Conservation (phyloP, 92 coral and sea anemone genomes). For the Epizoanthus illoricatus region DNA sequence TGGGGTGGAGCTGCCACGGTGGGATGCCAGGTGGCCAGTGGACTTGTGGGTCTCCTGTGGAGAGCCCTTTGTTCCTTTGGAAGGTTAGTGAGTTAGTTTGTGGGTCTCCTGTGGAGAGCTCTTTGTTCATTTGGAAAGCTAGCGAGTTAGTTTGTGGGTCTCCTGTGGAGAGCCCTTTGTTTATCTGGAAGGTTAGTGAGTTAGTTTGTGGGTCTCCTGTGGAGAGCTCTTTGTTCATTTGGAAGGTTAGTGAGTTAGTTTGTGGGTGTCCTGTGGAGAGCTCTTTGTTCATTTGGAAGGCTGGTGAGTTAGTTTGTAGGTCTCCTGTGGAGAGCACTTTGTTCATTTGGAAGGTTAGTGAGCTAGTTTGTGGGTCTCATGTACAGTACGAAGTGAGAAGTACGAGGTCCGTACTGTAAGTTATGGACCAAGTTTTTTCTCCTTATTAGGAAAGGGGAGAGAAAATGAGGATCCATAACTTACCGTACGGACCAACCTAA, state of each 20-base stretch:
- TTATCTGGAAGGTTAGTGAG: too few species aligned
- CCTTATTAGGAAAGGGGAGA: too few species aligned
- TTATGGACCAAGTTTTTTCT: too few species aligned
- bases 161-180: not conserved
- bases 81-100: conserved; percentile 56
- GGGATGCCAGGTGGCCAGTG: conserved; percentile 87
- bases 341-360: conserved; percentile 73
- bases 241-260: too few species aligned
- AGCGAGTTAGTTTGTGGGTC: not conserved
- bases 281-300: conserved; percentile 95
- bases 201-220: too few species aligned
- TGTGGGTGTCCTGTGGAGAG: conserved; percentile 95
- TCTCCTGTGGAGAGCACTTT: conserved; percentile 33
- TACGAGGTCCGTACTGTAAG: too few species aligned
- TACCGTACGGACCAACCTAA: too few species aligned
- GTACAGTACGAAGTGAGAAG: too few species aligned
- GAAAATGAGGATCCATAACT: too few species aligned
- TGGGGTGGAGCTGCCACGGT: conserved; percentile 64
- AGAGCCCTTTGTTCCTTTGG: conserved; percentile 92
- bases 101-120: not conserved
- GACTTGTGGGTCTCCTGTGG: conserved; percentile 99
- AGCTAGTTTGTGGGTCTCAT: too few species aligned
- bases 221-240: not conserved
- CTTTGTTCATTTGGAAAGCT: conserved; percentile 79
- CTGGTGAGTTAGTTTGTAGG: not conserved